These are phyloP conservation scores for Scaptodrosophila latifasciaeformis DNA, from an alignment of 2,888 invertebrate species.

Conservation along the genomic window DNA sequence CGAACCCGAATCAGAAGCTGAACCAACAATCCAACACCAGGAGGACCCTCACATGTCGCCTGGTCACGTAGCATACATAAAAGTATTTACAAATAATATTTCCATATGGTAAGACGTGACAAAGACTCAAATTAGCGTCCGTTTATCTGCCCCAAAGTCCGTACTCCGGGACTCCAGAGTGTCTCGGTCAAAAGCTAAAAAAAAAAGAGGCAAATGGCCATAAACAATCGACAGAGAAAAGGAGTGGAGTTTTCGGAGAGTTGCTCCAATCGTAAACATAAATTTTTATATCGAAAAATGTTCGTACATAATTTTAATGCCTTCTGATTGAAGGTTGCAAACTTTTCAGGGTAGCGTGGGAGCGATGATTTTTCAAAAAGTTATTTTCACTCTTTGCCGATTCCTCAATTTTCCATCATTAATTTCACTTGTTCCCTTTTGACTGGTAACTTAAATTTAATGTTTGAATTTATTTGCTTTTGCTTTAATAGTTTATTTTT, in stretches of 20 bases:
- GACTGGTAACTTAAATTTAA: constrained; percentile 65
- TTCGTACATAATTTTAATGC: constrained; percentile 66
- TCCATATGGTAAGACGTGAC: constrained; percentile 73
- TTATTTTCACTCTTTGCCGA: constrained; percentile 9
- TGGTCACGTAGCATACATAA: constrained; percentile 71
- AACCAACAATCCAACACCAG: constrained; percentile 19
- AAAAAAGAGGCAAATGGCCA: constrained; percentile 21
- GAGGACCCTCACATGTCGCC: constrained; percentile 46
- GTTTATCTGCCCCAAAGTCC: constrained; percentile 60
- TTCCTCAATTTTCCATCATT: constrained; percentile 26
- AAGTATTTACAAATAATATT: constrained; percentile 73
- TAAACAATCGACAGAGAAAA: neutral
- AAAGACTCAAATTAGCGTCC: constrained; percentile 72
- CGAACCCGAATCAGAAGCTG: constrained; percentile 17
- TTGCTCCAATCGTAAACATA: constrained; percentile 46
- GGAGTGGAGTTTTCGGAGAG: neutral
- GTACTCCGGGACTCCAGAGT: constrained; percentile 8
- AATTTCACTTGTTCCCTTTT: constrained; percentile 25
- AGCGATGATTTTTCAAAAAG: constrained; percentile 1
- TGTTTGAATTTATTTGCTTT: constrained; percentile 28
- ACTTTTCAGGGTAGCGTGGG: constrained; percentile 27
- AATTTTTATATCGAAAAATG: constrained; percentile 41
- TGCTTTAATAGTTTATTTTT: constrained; percentile 57
- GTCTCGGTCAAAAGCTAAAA: constrained; percentile 17
- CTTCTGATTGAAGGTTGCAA: constrained; percentile 52